Conservation (phyloP, 1,140 invertebrate species). For the Galleria mellonella region DNA sequence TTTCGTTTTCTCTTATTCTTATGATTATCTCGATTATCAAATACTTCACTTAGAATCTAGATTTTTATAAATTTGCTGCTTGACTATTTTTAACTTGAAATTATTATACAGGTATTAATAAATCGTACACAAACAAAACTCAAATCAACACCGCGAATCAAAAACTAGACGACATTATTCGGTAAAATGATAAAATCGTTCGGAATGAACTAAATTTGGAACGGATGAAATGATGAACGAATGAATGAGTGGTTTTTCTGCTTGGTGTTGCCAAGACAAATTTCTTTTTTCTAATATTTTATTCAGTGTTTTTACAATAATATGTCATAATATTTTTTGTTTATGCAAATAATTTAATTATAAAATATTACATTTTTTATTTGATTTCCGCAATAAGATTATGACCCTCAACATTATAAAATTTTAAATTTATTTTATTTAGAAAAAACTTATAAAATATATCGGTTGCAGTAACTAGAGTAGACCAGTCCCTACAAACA, state of each 20-base stretch:
- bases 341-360: background rate
- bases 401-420: no score
- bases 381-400: no score
- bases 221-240: background rate
- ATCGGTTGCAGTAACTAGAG: no score
- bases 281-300: background rate
- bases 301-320: background rate
- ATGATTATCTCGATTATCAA: conserved; percentile 5
- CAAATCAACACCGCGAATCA: background rate
- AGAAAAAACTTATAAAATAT: no score
- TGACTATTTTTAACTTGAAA: background rate
- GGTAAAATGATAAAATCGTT: background rate
- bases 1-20: conserved; percentile 31
- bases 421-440: no score
- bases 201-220: no score
- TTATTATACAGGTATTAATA: background rate
- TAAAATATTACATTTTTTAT: no score
- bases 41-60: conserved; percentile 1
- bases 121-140: background rate
- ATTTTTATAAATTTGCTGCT: background rate
- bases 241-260: background rate
- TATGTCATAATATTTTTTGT: background rate
- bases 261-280: background rate
- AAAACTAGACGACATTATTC: background rate
- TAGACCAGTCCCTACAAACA: no score